Evolutionary conservation across 2,797 vertebrate genomes (phyloP).

Genomic region (Lagorchestes hirsutus): DNA sequence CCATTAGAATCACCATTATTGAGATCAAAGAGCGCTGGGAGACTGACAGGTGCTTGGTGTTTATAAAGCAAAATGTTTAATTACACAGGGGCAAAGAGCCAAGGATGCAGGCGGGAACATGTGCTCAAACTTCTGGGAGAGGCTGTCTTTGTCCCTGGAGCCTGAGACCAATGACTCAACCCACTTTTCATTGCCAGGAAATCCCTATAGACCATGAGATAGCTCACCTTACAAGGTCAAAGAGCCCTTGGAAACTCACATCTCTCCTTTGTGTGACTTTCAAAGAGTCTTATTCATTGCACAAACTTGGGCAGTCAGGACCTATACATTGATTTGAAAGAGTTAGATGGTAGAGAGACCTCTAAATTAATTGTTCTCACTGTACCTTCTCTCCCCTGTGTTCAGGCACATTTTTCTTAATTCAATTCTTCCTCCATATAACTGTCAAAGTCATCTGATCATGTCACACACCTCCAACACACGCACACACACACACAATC

Average conservation of each 20-base stretch:
- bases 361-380: background rate
- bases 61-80: conserved; percentile 60
- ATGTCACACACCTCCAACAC: background rate
- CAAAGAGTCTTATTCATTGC: background rate
- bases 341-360: background rate
- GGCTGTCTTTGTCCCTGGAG: conserved; percentile 72
- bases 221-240: background rate
- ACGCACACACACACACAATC: background rate
- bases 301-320: background rate
- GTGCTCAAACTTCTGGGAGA: conserved; percentile 33
- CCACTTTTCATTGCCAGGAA: conserved; percentile 80
- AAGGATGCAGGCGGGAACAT: background rate
- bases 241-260: background rate
- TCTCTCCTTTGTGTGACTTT: background rate
- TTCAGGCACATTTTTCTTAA: background rate
- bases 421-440: background rate
- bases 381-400: background rate
- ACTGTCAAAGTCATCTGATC: background rate
- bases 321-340: background rate
- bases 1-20: background rate
- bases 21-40: background rate
- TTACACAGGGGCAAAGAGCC: background rate
- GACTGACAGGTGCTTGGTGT: conserved; percentile 29
- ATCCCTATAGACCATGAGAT: conserved; percentile 52
- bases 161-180: conserved; percentile 79